These are phyloP conservation scores for Aplidium turbinatum DNA, from an alignment of 23 tunicate species.

Conservation along the genomic window DNA sequence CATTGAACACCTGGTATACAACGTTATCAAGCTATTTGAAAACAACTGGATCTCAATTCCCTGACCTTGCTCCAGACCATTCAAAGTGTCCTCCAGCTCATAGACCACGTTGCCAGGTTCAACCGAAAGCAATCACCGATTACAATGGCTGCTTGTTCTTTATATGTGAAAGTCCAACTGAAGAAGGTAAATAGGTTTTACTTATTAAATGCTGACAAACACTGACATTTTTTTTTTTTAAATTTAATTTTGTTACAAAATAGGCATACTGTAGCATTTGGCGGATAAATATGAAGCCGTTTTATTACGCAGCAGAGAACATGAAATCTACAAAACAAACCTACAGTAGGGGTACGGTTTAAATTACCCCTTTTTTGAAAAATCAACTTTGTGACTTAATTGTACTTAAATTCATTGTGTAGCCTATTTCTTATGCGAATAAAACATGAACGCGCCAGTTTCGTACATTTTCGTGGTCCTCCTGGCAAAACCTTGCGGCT, in stretches of 20 bases:
- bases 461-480: no score
- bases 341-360: no score
- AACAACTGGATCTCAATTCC: constrained; percentile 1
- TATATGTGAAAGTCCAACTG: constrained; percentile 36
- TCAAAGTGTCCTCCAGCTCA: constrained; percentile 41
- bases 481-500: no score
- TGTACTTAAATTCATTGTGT: no score
- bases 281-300: no score
- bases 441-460: no score
- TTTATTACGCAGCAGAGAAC: no score
- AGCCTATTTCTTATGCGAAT: no score
- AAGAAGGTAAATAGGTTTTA: constrained; percentile 16
- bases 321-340: no score
- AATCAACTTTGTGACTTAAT: no score
- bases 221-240: neutral
- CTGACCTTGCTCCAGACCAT: constrained; percentile 33
- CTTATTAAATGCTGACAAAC: neutral
- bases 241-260: neutral
- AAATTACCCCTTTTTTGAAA: no score
- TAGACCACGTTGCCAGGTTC: constrained; percentile 37
- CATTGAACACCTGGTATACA: constrained; percentile 49
- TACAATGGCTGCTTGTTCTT: constrained; percentile 66
- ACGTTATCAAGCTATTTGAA: constrained; percentile 16
- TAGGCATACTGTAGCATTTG: no score
- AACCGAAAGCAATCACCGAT: constrained; percentile 37